Percentiles rank a stretch among this genome's conserved stretches.
phyloP scores from a whole-genome alignment of 1,140 invertebrate species.

The Ditylenchus dipsaci region DNA sequence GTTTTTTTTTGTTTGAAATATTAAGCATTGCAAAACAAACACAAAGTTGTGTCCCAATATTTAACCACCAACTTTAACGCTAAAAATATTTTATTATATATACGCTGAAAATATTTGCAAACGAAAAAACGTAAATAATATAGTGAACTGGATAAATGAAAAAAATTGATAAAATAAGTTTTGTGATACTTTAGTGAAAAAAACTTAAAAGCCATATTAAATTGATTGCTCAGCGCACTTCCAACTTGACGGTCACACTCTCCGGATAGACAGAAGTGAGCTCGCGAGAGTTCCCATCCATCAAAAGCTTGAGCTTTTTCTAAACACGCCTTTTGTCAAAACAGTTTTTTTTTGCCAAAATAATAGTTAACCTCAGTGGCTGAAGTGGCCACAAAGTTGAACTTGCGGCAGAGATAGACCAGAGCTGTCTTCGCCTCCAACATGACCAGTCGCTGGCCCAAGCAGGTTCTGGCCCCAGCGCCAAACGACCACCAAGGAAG shows the following conservation, averaged over 20 bases:
- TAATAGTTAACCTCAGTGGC: slow-evolving; percentile 21
- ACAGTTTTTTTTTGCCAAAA: too few species aligned
- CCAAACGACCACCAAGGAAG: slow-evolving; percentile 59
- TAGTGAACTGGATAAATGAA: too few species aligned
- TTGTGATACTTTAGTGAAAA: too few species aligned
- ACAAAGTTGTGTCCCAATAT: too few species aligned
- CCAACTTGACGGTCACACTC: slow-evolving; percentile 9
- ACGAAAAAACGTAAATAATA: too few species aligned
- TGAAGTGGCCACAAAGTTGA: background rate
- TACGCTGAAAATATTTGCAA: too few species aligned
- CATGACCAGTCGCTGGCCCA: slow-evolving; percentile 67
- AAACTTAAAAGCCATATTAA: too few species aligned
- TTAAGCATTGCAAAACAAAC: too few species aligned
- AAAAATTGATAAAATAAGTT: too few species aligned
- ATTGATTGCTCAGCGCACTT: slow-evolving; percentile 2
- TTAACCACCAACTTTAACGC: too few species aligned
- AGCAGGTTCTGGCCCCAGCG: slow-evolving; percentile 62
- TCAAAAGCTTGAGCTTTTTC: background rate
- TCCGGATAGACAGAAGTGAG: slow-evolving; percentile 22
- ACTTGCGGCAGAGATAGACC: slow-evolving; percentile 40
- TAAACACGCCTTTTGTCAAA: background rate
- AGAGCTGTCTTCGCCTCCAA: slow-evolving; percentile 68
- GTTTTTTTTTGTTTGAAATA: too few species aligned
- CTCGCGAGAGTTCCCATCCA: slow-evolving; percentile 12
- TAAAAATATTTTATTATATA: too few species aligned